Percentiles rank a stretch among this genome's conserved stretches.
Evolutionary conservation across 2,888 invertebrate genomes (phyloP).

Genomic region (Thereva unica): DNA sequence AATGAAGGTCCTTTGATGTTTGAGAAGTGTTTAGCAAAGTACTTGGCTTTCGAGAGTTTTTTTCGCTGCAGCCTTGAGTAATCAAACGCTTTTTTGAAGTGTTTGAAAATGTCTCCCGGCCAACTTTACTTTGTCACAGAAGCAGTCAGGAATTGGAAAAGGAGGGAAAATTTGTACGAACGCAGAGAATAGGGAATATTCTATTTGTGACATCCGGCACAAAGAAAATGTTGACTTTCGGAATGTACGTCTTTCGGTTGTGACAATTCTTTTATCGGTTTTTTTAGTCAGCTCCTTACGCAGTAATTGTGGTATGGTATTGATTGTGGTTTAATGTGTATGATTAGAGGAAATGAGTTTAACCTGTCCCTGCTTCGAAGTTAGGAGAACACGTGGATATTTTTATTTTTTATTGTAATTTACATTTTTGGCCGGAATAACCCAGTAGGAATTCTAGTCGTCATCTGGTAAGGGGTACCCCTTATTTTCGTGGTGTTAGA

Average conservation of each 20-base stretch:
- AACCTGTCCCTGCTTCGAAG: no score
- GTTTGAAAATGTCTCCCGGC: conserved; percentile 23
- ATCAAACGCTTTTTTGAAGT: conserved; percentile 28
- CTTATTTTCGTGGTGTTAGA: no score
- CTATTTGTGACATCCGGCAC: conserved; percentile 23
- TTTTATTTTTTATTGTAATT: no score
- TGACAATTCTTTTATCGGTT: conserved; percentile 3
- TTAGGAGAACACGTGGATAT: no score
- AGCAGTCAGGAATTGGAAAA: background rate
- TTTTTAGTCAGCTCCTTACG: no score
- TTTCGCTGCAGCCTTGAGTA: conserved; percentile 24
- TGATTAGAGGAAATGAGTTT: no score
- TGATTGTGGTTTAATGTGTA: no score
- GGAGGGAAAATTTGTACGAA: background rate
- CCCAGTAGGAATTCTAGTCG: no score
- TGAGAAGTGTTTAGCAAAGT: conserved; percentile 31
- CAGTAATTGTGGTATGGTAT: no score
- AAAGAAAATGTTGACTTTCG: conserved; percentile 31
- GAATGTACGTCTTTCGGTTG: conserved; percentile 9
- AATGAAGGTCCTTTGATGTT: conserved; percentile 31
- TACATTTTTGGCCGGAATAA: no score
- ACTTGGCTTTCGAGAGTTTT: conserved; percentile 29
- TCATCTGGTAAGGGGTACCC: no score
- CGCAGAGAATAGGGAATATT: conserved; percentile 6
- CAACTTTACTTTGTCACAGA: conserved; percentile 13